Base-by-base conservation (phyloP, 1,140 invertebrate genomes). In the Magallana gigas region DNA sequence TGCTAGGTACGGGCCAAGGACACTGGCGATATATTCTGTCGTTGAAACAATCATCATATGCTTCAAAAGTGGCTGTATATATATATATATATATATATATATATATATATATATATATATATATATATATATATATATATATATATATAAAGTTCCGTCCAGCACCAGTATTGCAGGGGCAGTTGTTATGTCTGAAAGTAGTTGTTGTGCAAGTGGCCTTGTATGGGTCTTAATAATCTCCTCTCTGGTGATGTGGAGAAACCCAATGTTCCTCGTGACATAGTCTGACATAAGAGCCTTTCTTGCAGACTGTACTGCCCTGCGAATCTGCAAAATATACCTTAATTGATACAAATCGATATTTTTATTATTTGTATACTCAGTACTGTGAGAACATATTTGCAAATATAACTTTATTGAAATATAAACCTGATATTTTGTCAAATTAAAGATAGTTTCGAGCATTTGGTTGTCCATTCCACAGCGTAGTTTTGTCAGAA, bases 131-230 rank as follows among this genome's bases (percentile, higher is more conserved):
- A n/a, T n/a, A n/a, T n/a, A n/a, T n/a, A 87, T 87, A 48, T 87
- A 83, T 11, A 87, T 87, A 29, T 83, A 87, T n/a, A n/a, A 6
- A n/a, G 76, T 87, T 12, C 85, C 85, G 62, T 87, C 85, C 29
- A 87, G 18, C 12, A 87, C 85, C 8, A 87, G 58, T 48, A 87
- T 83, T 36, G 80, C 85, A 16, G 23, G 80, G 48, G 57, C 7
- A 11, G 16, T 48, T 14, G 81, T 48, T 2, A 83, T 48, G 48
- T 83, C 48, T 8, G 81, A 23, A 56, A 83, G 56, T 8, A 83
- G 14, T 56, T 60, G 14, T 8, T 8, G 57, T 9, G 83, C 83
- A 18, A 84, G 60, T 18, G 83, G 83, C 18, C 83, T 11, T 84
- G 83, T 84, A 56, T 84, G 83, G 8, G 11, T 59, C 60, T 8